phyloP scores from a whole-genome alignment of 1,140 invertebrate species.

The Asobara japonica region DNA sequence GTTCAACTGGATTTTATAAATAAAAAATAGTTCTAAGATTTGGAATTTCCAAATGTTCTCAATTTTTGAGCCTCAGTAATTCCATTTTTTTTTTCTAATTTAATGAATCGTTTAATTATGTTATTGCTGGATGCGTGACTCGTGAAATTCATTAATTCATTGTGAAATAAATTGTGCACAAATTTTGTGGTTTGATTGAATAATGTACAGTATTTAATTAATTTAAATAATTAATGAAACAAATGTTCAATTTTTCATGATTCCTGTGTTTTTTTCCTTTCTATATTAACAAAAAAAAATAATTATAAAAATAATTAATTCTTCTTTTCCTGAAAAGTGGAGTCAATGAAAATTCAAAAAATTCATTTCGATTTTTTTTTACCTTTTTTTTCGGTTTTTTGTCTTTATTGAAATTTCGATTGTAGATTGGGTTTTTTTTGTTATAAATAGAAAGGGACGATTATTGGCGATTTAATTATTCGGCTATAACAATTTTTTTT shows the following conservation, averaged over 20 bases:
- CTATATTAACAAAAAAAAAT: background rate
- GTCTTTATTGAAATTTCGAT: background rate
- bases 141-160: no score
- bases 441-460: slow-evolving; percentile 11
- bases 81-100: slow-evolving; percentile 3
- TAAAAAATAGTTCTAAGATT: background rate
- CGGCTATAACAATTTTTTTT: slow-evolving; percentile 13
- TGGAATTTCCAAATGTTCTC: background rate
- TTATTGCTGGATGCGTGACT: background rate
- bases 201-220: slow-evolving; percentile 14
- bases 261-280: background rate
- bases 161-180: background rate
- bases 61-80: background rate
- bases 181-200: slow-evolving; percentile 12
- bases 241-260: background rate
- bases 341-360: background rate
- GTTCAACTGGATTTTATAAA: background rate
- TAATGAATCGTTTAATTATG: background rate
- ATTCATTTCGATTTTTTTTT: background rate
- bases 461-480: slow-evolving; percentile 19
- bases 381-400: background rate
- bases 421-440: background rate
- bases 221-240: slow-evolving; percentile 10
- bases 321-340: background rate
- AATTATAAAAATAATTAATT: background rate